Evolutionary conservation across 2,888 invertebrate species (phyloP).

Genomic region (Euzetes globulus): DNA sequence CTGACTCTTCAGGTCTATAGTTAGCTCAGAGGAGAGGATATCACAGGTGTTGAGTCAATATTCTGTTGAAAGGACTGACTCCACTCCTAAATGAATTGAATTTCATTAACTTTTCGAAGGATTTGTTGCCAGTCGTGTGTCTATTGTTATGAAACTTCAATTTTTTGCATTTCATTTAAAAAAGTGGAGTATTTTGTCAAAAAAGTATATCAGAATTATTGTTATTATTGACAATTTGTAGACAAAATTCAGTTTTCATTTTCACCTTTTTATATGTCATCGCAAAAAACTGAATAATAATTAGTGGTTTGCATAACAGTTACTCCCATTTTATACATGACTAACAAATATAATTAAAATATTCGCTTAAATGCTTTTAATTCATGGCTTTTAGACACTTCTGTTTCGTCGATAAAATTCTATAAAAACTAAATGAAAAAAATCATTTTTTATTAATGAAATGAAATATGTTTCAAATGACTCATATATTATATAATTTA

Average conservation of each 20-base stretch:
- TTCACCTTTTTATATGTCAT: not conserved
- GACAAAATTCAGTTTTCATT: not conserved
- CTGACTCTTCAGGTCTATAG: not conserved
- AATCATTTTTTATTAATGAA: too few species aligned
- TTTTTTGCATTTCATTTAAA: not conserved
- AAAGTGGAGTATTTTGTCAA: not conserved
- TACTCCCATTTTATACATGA: not conserved
- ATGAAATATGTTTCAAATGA: too few species aligned
- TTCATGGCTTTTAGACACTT: too few species aligned
- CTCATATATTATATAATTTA: too few species aligned
- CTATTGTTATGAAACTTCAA: not conserved
- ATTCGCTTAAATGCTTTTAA: too few species aligned
- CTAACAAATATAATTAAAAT: too few species aligned
- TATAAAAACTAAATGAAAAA: too few species aligned
- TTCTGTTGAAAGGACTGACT: not conserved
- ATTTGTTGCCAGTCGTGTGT: not conserved
- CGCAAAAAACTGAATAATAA: not conserved
- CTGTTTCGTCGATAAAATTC: too few species aligned
- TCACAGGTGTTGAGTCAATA: conserved; percentile 15
- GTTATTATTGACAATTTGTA: not conserved
- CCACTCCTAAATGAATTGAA: not conserved
- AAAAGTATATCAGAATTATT: not conserved
- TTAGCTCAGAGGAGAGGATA: conserved; percentile 6
- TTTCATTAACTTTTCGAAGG: not conserved
- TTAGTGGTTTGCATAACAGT: not conserved